phyloP scores from a whole-genome alignment of 1,140 invertebrate genomes.

The Agraylea sexmaculata region DNA sequence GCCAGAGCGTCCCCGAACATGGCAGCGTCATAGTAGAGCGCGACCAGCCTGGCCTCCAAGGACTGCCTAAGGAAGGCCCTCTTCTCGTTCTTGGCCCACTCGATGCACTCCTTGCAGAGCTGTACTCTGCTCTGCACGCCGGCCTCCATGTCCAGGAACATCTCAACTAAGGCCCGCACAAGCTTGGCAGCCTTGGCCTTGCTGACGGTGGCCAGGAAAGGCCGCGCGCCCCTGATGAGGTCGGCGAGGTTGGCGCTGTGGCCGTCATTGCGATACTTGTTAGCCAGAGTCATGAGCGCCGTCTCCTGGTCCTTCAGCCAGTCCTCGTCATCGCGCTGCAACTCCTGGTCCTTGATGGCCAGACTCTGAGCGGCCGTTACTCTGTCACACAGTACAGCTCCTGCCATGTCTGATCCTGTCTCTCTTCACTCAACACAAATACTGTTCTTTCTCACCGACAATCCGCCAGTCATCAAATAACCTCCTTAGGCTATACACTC shows the following conservation, averaged over 20 bases:
- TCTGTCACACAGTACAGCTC: conserved; percentile 18
- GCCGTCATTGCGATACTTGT: conserved; percentile 81
- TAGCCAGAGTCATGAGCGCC: conserved; percentile 77
- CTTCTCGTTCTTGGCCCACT: conserved; percentile 97
- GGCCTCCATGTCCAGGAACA: conserved; percentile 93
- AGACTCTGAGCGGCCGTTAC: conserved; percentile 4
- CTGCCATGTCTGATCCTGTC: conserved; percentile 14
- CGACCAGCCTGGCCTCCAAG: conserved; percentile 84
- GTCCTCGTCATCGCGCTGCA: conserved; percentile 71
- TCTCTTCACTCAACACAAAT: conserved; percentile 1
- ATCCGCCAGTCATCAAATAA: conserved; percentile 17
- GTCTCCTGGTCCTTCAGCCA: conserved; percentile 80
- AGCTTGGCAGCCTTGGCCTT: conserved; percentile 99
- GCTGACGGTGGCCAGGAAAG: conserved; percentile 87
- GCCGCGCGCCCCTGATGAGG: conserved; percentile 85
- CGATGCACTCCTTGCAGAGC: conserved; percentile 93
- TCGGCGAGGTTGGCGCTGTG: conserved; percentile 89
- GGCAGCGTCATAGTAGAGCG: conserved; percentile 88
- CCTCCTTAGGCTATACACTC: not conserved
- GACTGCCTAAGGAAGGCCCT: conserved; percentile 94
- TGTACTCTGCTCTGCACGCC: conserved; percentile 85
- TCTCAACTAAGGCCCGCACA: conserved; percentile 90
- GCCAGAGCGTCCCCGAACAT: conserved; percentile 79
- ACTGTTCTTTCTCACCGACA: no score
- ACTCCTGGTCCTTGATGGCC: conserved; percentile 47